These are phyloP conservation scores for Drosophila subquinaria DNA, from an alignment of 2,888 invertebrate genomes.

Conservation along the genomic window DNA sequence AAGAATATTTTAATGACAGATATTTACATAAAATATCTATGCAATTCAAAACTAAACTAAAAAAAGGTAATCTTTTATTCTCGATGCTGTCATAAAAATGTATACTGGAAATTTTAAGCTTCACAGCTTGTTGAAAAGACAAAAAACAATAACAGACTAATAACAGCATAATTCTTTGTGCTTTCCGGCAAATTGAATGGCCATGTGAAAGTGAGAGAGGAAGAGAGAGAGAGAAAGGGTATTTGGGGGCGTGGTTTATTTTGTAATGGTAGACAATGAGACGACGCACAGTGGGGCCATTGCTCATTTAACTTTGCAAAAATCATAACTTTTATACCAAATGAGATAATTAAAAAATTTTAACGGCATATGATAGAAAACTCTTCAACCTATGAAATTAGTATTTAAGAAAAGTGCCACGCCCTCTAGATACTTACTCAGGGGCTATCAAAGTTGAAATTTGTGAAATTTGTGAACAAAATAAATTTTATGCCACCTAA, in stretches of 20 bases:
- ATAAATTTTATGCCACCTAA: no score
- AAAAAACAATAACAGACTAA: conserved; percentile 4
- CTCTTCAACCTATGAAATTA: no score
- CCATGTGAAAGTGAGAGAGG: no score
- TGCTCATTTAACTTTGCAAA: no score
- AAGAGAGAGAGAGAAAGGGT: neutral
- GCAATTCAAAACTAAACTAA: neutral
- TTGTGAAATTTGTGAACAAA: no score
- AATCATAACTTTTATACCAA: no score
- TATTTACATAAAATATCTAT: neutral
- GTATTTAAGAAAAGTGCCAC: no score
- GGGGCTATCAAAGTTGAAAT: no score
- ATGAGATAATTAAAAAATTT: no score
- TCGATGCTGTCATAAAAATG: neutral
- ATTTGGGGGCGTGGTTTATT: neutral
- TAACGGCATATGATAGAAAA: no score
- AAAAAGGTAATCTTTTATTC: neutral
- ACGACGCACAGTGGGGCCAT: no score
- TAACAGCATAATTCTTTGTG: conserved; percentile 5
- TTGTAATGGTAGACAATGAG: neutral
- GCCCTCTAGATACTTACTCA: no score
- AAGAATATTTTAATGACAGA: neutral
- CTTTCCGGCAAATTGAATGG: conserved; percentile 4
- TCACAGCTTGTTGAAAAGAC: conserved; percentile 11
- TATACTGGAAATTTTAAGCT: neutral